Conservation (phyloP, 2,113 vertebrate genomes). For the Isichthys henryi region DNA sequence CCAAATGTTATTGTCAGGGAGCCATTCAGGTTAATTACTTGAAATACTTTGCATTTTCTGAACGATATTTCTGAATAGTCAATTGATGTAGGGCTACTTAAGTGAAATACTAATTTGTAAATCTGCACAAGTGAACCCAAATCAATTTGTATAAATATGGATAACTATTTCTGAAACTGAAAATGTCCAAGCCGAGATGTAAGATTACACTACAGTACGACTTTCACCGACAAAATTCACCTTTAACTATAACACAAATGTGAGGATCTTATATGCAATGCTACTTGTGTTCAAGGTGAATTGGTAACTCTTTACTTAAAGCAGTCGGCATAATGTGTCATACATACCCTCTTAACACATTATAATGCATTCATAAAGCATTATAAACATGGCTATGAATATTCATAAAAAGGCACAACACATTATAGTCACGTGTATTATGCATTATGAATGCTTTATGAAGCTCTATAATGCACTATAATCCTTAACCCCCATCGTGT, state of each 20-base stretch:
- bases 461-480: no score
- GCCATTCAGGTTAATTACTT: neutral
- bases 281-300: neutral
- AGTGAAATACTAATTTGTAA: neutral
- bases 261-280: neutral
- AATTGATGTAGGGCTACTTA: neutral
- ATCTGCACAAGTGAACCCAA: neutral
- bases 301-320: neutral
- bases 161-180: neutral
- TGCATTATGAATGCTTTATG: no score
- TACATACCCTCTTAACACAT: no score
- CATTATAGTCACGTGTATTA: no score
- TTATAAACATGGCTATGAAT: no score
- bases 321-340: no score
- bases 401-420: no score
- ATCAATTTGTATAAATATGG: neutral
- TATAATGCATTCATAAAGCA: no score
- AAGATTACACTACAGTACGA: neutral
- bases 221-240: neutral
- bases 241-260: neutral
- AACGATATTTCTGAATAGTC: neutral
- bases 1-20: neutral
- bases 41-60: neutral
- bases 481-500: no score
- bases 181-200: neutral